Conservation (phyloP, 2,797 vertebrate genomes). For the Forpus xanthops region DNA sequence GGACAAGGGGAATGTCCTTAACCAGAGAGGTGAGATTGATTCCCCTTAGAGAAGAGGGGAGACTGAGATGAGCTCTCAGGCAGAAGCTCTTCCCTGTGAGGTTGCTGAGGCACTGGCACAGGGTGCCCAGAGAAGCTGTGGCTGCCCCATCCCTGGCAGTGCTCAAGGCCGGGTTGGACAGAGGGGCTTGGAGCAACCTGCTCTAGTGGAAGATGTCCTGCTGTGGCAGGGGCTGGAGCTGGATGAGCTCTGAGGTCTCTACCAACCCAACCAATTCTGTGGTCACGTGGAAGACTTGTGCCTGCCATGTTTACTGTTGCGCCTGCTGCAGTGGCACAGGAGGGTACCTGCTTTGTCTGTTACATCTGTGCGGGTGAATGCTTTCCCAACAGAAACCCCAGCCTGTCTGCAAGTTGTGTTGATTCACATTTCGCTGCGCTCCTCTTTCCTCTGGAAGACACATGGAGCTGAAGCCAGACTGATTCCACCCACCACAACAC, state of each 20-base stretch:
- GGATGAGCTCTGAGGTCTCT: background rate
- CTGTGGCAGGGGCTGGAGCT: background rate
- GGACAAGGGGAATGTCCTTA: background rate
- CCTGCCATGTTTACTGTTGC: background rate
- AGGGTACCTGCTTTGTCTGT: rapidly evolving
- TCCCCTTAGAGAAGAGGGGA: too few relatives aligned
- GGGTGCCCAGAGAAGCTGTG: too few relatives aligned
- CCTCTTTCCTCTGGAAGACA: background rate
- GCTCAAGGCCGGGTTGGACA: too few relatives aligned
- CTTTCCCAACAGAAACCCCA: background rate
- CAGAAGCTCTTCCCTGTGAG: too few relatives aligned
- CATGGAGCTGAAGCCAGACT: background rate
- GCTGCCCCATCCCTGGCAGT: too few relatives aligned
- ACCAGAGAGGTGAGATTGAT: too few relatives aligned
- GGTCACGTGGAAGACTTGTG: background rate
- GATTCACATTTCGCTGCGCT: background rate
- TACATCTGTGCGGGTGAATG: rapidly evolving
- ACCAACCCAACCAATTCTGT: background rate
- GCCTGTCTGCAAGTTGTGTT: rapidly evolving
- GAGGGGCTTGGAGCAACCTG: background rate
- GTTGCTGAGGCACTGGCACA: too few relatives aligned
- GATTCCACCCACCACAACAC: background rate
- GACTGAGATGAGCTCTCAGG: background rate
- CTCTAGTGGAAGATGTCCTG: background rate
- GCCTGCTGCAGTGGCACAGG: background rate